phyloP scores from a whole-genome alignment of 2,797 vertebrate species.

The Pangasius djambal region DNA sequence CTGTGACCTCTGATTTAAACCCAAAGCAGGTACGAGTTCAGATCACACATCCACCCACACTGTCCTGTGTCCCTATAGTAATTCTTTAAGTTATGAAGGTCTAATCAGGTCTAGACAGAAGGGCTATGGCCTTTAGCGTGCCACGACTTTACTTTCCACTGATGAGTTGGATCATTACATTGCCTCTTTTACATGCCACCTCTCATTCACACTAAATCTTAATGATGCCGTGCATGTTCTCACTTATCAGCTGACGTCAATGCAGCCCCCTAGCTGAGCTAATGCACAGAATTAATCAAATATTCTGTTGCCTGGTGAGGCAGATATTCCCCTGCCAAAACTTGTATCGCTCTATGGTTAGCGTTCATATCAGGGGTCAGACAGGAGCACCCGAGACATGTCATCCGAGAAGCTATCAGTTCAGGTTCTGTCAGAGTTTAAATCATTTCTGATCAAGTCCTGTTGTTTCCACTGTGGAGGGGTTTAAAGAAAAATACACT shows the following conservation, averaged over 20 bases:
- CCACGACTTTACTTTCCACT: conserved; percentile 23
- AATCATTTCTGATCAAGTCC: not conserved
- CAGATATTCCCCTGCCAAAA: conserved; percentile 32
- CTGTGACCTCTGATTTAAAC: conserved; percentile 1
- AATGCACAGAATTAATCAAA: conserved; percentile 58
- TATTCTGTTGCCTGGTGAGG: conserved; percentile 14
- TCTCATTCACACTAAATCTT: conserved; percentile 41
- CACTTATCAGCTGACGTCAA: conserved; percentile 49
- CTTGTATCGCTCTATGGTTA: not conserved
- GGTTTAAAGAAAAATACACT: not conserved
- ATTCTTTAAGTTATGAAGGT: conserved; percentile 1
- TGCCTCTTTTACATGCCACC: not conserved
- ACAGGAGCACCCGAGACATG: conserved; percentile 13
- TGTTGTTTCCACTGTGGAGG: not conserved
- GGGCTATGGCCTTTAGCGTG: not conserved
- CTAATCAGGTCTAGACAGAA: conserved; percentile 29
- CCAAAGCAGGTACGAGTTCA: not conserved
- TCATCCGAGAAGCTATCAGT: conserved; percentile 4
- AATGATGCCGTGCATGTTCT: conserved; percentile 35
- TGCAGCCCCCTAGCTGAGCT: conserved; percentile 33
- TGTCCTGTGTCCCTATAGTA: conserved; percentile 11
- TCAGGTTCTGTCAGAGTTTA: not conserved
- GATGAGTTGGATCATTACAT: conserved; percentile 21
- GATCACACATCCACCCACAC: not conserved
- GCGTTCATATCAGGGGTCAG: not conserved